Conservation (phyloP, 2,113 vertebrate species). For the Hoplias malabaricus region DNA sequence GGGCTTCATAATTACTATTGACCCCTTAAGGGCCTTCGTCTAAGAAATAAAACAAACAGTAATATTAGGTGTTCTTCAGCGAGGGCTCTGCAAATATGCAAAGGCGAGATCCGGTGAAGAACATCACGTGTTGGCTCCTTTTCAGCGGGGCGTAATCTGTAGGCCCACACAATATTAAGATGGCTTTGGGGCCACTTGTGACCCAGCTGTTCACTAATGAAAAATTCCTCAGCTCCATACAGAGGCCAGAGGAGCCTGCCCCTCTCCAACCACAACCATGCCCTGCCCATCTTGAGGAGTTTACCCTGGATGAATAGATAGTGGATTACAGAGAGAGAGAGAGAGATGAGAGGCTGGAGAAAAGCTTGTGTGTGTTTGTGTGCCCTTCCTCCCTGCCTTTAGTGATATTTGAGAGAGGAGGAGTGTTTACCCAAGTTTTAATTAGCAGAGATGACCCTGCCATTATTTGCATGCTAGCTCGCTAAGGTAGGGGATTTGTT, state of each 20-base stretch:
- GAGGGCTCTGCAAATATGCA: conserved; percentile 88
- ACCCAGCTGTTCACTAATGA: conserved; percentile 99
- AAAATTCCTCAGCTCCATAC: conserved; percentile 94
- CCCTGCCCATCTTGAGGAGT: conserved; percentile 86
- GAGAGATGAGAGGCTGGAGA: conserved; percentile 82
- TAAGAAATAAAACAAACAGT: conserved; percentile 82
- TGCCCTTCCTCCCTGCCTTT: conserved; percentile 72
- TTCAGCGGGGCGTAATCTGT: conserved; percentile 76
- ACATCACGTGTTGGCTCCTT: conserved; percentile 80
- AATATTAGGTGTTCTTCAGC: conserved; percentile 83
- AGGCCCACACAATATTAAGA: conserved; percentile 89
- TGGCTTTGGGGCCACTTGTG: conserved; percentile 91
- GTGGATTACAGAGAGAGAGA: conserved; percentile 90
- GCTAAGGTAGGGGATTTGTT: conserved; percentile 78
- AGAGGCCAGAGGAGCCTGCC: conserved; percentile 86
- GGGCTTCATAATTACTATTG: conserved; percentile 77
- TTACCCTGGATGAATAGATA: conserved; percentile 92
- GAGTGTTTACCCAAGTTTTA: conserved; percentile 97
- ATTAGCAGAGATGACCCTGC: conserved; percentile 91
- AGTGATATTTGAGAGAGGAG: conserved; percentile 81
- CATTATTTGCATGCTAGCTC: conserved; percentile 80
- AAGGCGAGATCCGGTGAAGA: conserved; percentile 82
- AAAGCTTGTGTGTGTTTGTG: conserved; percentile 76
- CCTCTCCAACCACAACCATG: conserved; percentile 65
- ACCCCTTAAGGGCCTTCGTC: conserved; percentile 70